phyloP scores from a whole-genome alignment of 2,797 vertebrate genomes.

The Micrastur ruficollis region DNA sequence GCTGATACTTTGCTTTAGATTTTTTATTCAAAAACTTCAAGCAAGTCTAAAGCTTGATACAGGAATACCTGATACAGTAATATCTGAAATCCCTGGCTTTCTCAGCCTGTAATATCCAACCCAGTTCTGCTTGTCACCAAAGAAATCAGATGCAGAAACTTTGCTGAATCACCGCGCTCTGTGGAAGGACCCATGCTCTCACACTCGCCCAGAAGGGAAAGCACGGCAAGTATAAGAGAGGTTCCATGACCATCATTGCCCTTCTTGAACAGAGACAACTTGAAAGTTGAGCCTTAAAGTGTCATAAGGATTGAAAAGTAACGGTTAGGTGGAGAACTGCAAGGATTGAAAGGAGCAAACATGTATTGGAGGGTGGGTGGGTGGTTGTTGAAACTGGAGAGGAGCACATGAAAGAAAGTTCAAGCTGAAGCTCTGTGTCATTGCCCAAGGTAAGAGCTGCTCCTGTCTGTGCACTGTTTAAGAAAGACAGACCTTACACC shows the following conservation, averaged over 20 bases:
- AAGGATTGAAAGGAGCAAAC: neutral
- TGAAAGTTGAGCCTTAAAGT: neutral
- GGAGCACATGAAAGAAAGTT: neutral
- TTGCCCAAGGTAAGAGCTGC: neutral
- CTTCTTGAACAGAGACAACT: neutral
- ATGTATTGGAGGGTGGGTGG: too few species aligned
- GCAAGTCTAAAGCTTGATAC: neutral
- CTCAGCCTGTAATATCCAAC: neutral
- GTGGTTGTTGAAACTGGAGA: neutral
- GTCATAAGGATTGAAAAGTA: neutral
- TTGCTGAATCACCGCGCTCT: neutral
- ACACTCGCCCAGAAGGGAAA: neutral
- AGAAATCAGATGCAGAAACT: neutral
- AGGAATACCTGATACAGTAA: neutral
- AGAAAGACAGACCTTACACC: neutral
- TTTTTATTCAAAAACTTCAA: neutral
- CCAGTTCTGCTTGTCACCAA: neutral
- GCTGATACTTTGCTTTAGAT: neutral
- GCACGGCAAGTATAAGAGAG: neutral
- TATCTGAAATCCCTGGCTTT: neutral
- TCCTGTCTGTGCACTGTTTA: neutral
- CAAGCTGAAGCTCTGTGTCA: neutral
- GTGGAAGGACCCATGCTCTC: neutral
- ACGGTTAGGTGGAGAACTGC: neutral
- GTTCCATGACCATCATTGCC: accelerated